These are phyloP conservation scores for Drosophila dunni DNA, from an alignment of 1,140 invertebrate species.

Conservation along the genomic window DNA sequence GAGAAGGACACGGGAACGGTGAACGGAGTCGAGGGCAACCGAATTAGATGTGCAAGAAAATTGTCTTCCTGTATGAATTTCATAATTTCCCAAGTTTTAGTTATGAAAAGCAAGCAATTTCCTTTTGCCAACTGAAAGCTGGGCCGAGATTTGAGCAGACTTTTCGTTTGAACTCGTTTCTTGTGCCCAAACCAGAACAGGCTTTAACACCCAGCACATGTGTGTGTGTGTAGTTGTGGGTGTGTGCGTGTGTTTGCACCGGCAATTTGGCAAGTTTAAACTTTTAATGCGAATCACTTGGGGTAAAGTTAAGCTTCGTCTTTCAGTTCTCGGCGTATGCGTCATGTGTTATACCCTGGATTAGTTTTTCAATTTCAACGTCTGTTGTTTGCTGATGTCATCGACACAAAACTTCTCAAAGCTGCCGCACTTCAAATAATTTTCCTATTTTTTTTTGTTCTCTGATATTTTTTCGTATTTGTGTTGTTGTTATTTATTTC, in stretches of 20 bases:
- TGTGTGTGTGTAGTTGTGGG: constrained; percentile 18
- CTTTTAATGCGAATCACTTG: constrained; percentile 71
- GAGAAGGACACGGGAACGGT: background rate
- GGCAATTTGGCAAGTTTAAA: constrained; percentile 73
- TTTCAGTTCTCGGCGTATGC: constrained; percentile 43
- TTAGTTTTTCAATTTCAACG: constrained; percentile 76
- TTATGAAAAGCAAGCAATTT: constrained; percentile 82
- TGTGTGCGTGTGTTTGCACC: constrained; percentile 33
- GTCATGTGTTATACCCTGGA: constrained; percentile 48
- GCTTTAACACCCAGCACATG: constrained; percentile 26
- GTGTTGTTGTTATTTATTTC: constrained; percentile 64
- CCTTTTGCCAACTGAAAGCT: constrained; percentile 43
- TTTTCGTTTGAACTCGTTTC: constrained; percentile 10
- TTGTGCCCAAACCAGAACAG: constrained; percentile 13
- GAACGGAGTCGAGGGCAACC: constrained; percentile 26
- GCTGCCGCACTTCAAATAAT: constrained; percentile 21
- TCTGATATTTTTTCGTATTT: constrained; percentile 29
- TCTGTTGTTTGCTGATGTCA: constrained; percentile 81
- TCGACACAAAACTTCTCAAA: constrained; percentile 59
- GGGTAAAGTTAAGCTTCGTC: constrained; percentile 40
- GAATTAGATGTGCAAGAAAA: constrained; percentile 83
- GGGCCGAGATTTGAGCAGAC: background rate
- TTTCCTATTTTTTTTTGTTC: constrained; percentile 10
- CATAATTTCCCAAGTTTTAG: constrained; percentile 83
- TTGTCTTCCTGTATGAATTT: constrained; percentile 84